Evolutionary conservation across 2,888 invertebrate species (phyloP), one percentile per base, ranked within the genome.

Genomic region (Dolomedes plantarius): DNA sequence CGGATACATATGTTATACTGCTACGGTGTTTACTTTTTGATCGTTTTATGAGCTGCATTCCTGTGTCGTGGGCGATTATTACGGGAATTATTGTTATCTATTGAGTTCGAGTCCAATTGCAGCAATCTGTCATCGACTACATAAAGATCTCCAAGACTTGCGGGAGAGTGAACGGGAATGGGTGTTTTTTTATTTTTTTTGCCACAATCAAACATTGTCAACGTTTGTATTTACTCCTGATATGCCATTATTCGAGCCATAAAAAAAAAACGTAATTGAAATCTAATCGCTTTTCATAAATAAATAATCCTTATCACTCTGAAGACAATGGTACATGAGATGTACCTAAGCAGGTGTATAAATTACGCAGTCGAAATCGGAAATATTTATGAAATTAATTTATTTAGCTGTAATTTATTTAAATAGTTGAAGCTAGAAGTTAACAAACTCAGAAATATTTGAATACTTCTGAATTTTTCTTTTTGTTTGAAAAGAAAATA

Each of bases 61-160:
- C 76, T 69, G 46, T 56, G 76, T 72, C 72, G 77, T 28, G 46
- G 72, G 64, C 69, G 82, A 56, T 82, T 82, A 82, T 82, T 77
- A 77, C 56, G 77, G 83, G 83, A 76, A 83, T 83, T 83, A 83
- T 83, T 83, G 83, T 83, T 83, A 83, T 83, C 83, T 83, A 83
- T 83, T 46, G 77, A 56, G 83, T 83, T 83, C 80, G 80, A 67
- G 80, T 67, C 65, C 83, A 67, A 83, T 77, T 83, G 77, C 83
- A 39, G 83, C 83, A 83, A 83, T 83, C 83, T 83, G 77, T 83
- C 83, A 77, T 77, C 77, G 67, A 50, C 76, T 50, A 65, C 72
- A 32, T 31, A 23, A 19, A 67, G 67, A 67, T 67, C 56, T 28
- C 16, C 69, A 23, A 36, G 81, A 39, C 50, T 36, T 81, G 62